Conservation (phyloP, 2,888 invertebrate genomes). For the Nudaria mundana region DNA sequence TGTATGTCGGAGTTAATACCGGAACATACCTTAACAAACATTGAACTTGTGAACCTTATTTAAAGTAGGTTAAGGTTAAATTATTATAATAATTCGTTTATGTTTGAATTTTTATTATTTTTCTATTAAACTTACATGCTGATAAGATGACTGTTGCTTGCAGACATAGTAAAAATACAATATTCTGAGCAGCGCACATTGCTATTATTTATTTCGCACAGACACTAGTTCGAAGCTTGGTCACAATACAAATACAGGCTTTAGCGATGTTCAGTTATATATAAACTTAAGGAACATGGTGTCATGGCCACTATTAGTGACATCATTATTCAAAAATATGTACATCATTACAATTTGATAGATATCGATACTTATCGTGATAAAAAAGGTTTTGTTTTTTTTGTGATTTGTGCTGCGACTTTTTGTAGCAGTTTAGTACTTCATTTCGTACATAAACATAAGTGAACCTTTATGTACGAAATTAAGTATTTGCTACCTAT, state of each 20-base stretch:
- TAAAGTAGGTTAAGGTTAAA: too few relatives aligned
- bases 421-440: too few relatives aligned
- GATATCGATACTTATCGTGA: not conserved
- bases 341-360: not conserved
- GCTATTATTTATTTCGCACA: conserved; percentile 15
- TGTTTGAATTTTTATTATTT: too few relatives aligned
- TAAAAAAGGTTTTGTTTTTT: not conserved
- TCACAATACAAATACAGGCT: conserved; percentile 30
- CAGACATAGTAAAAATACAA: conserved; percentile 30
- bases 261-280: conserved; percentile 29
- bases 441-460: too few relatives aligned
- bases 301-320: conserved; percentile 31
- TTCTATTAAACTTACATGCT: conserved; percentile 39
- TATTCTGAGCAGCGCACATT: conserved; percentile 39
- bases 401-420: not conserved
- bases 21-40: too few relatives aligned
- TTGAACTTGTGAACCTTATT: too few relatives aligned
- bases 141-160: conserved; percentile 36
- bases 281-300: conserved; percentile 36
- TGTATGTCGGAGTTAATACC: too few relatives aligned
- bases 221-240: conserved; percentile 35
- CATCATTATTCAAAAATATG: conserved; percentile 3
- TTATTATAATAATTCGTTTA: too few relatives aligned
- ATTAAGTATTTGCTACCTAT: too few relatives aligned
- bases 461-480: too few relatives aligned